phyloP scores from a whole-genome alignment of 1,140 invertebrate genomes.

The Antheraea pernyi region DNA sequence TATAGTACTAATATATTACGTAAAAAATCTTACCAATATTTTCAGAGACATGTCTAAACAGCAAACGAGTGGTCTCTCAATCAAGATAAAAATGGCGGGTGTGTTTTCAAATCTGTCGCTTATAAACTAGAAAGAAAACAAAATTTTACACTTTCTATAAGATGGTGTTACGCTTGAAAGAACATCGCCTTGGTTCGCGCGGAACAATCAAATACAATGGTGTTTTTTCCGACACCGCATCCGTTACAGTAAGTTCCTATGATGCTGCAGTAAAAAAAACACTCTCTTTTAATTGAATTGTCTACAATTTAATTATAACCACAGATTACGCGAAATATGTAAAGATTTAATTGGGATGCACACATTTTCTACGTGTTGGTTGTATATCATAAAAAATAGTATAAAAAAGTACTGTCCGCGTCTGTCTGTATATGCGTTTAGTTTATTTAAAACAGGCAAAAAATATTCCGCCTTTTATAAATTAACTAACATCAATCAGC shows the following conservation, averaged over 20 bases:
- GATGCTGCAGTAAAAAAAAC: no score
- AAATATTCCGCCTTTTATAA: no score
- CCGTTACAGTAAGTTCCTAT: background rate
- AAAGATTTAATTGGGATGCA: no score
- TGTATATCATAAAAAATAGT: no score
- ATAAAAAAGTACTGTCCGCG: no score
- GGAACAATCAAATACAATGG: background rate
- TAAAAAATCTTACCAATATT: constrained; percentile 39
- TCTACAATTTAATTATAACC: no score
- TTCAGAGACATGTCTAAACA: constrained; percentile 42
- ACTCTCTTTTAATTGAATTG: no score
- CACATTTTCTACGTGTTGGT: no score
- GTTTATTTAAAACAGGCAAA: no score
- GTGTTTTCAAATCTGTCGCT: constrained; percentile 40
- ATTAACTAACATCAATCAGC: no score
- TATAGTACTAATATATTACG: background rate
- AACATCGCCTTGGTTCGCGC: constrained; percentile 25
- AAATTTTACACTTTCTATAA: constrained; percentile 60
- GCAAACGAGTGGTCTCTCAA: constrained; percentile 15
- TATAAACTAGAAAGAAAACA: constrained; percentile 69
- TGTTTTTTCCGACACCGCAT: constrained; percentile 6
- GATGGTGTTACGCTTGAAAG: constrained; percentile 52
- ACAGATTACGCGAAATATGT: no score
- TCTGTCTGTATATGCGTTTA: no score
- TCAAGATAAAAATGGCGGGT: constrained; percentile 37